Evolutionary conservation across 1,140 invertebrate genomes (phyloP), one percentile per base, ranked within the genome.

Genomic region (Drosophila nannoptera): DNA sequence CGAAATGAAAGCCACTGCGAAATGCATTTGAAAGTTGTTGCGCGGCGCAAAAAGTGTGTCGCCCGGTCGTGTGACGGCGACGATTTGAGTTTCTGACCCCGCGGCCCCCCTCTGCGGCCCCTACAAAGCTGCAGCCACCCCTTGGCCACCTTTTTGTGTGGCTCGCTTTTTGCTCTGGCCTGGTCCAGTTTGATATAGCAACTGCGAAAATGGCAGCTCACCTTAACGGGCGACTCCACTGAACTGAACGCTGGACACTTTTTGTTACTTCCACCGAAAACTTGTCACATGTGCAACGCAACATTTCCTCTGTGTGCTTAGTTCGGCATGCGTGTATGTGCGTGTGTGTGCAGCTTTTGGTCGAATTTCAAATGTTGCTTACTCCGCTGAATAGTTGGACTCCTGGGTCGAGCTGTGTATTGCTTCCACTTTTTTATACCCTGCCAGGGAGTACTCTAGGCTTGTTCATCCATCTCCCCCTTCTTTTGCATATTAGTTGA

Each of bases 351-450:
- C 16, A 69, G 73, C 65, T 80, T 71, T 76, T 73, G 75, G 80
- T 86, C 80, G 80, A 83, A 80, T 83, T 84, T 84, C 80, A 84
- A 84, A 84, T 86, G 80, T 78, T 80, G 81, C 80, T 83, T 84
- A 83, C 80, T 69, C 66, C 80, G 80, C 80, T 69, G 75, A 81
- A 82, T 73, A 72, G 70, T 74, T 68, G 66, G 71, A 65, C 62
- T 69, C 42, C 74, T 71, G 53, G 75, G 80, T 69, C 42, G 38
- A 50, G 16, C 22, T 46, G 32, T 16, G 36, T 35, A 40, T 49
- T 43, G 22, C 22, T 50, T 35, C 32, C 16, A 16, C 3, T 53
- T 29, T 32, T 12, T 22, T 38, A 22, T 48, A 12, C 12, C 33
- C 50, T 42, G 29, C n/a, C 29, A 43, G n/a, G 6, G 36, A 38